Evolutionary conservation across 2,797 vertebrate species (phyloP), one percentile per base, ranked within the genome.

Genomic region (Myotis myotis): DNA sequence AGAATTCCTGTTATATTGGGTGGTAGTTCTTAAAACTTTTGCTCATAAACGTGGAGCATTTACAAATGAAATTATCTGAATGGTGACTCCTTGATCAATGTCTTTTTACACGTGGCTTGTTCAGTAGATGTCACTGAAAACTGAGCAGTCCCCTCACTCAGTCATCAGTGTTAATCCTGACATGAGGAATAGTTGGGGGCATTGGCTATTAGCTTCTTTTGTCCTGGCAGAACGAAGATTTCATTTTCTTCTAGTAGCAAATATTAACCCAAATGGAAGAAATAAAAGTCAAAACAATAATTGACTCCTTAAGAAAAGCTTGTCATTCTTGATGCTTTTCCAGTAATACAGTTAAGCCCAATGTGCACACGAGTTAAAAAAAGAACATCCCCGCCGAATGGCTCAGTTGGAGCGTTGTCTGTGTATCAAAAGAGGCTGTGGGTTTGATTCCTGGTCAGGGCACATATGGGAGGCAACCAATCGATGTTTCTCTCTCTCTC

Each of bases 251-350:
- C 22, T 83, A 96, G 95, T 94, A 97, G 78, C 93, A 97, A 97
- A 96, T 96, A 97, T 90, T 97, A 97, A 96, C 15, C 71, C 95
- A 97, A 97, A 96, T 36, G 82, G 94, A 97, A 90, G 16, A 57
- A 78, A 68, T 20, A 75, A 92, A 95, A 97, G 94, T 95, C 83
- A 97, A 87, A 98, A 95, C 51, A 81, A 68, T 88, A 75, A 91
- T 85, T 85, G 86, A 38, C 87, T 95, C 36, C 47, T 92, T 70
- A 89, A 92, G 97, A 96, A 49, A 81, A 95, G 62, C 5, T 0
- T 64, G 64, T 91, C 87, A 93, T 93, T 96, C 87, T 86, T 96
- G 95, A 95, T 91, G 89, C 84, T 76, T 91, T 86, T 60, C 75
- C 36, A 78, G 81, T 22, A 68, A 91, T 49, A 87, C 0, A 87